Percentiles rank a stretch among this genome's conserved stretches.
Evolutionary conservation across 1,140 invertebrate genomes (phyloP).

Genomic region (Arion vulgaris): DNA sequence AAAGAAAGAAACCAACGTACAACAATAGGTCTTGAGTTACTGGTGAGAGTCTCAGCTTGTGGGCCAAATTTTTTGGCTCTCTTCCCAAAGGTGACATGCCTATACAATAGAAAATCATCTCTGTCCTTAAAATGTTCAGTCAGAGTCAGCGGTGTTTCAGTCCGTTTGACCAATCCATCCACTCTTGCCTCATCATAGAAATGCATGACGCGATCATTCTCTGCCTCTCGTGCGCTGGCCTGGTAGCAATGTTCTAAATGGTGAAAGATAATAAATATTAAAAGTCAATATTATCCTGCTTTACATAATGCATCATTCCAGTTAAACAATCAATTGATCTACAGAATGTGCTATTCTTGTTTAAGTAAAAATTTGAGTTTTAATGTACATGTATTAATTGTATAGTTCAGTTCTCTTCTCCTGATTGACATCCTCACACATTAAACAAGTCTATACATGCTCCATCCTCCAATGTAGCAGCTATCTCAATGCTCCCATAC

Average conservation of each 20-base stretch:
- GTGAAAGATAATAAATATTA: not conserved
- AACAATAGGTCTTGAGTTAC: slow-evolving; percentile 69
- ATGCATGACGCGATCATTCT: slow-evolving; percentile 78
- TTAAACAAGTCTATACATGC: no score
- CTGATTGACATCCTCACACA: no score
- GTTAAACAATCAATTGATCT: no score
- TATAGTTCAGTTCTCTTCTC: no score
- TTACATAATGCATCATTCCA: not conserved
- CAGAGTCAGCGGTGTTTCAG: slow-evolving; percentile 77
- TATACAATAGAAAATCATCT: slow-evolving; percentile 77
- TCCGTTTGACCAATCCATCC: slow-evolving; percentile 79
- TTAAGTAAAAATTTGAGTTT: no score
- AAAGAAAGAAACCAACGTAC: slow-evolving; percentile 64
- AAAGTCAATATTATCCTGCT: not conserved
- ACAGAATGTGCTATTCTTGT: no score
- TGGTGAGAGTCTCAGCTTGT: slow-evolving; percentile 48
- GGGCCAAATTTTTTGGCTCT: slow-evolving; percentile 71
- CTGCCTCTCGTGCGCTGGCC: slow-evolving; percentile 73
- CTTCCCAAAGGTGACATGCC: slow-evolving; percentile 72
- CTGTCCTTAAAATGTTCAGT: slow-evolving; percentile 79
- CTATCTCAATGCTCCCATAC: no score
- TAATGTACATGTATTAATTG: no score
- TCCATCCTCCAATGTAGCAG: no score
- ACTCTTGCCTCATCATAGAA: slow-evolving; percentile 81
- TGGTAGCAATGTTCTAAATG: slow-evolving; percentile 79